A percentile compares a stretch with the other conserved stretches of the same genome.
Evolutionary conservation across 2,113 vertebrate genomes (phyloP).

Genomic region (Morone chrysops): DNA sequence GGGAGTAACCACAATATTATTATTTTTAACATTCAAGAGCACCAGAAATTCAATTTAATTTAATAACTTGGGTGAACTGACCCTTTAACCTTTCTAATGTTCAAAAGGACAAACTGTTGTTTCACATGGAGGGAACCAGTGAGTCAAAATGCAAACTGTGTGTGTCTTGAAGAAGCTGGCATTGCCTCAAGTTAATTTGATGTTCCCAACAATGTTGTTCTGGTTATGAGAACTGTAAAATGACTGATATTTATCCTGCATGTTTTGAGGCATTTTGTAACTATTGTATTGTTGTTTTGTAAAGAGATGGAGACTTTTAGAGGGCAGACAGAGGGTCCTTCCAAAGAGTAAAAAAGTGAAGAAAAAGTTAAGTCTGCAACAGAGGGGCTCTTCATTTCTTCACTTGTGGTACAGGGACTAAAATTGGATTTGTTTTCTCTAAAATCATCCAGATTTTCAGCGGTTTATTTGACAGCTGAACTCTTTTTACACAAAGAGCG

Average conservation of each 20-base stretch:
- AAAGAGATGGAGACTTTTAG: neutral
- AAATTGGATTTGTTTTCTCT: neutral
- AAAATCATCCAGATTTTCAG: neutral
- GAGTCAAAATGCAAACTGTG: neutral
- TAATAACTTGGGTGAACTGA: neutral
- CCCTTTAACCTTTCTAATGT: neutral
- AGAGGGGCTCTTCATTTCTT: neutral
- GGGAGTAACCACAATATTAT: neutral
- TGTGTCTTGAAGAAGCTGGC: neutral
- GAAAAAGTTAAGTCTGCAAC: neutral
- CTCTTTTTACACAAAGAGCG: neutral
- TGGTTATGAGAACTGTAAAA: neutral
- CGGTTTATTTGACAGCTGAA: conserved; percentile 1
- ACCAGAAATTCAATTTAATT: neutral
- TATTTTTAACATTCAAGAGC: neutral
- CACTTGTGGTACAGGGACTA: neutral
- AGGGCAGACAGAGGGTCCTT: neutral
- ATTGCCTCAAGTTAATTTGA: neutral
- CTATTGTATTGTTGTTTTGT: conserved; percentile 18
- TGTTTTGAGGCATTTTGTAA: conserved; percentile 47
- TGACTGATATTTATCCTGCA: conserved; percentile 9
- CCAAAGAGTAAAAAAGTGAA: neutral
- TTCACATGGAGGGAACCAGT: neutral
- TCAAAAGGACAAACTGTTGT: neutral
- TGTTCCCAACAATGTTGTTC: neutral